A percentile compares a stretch with the other conserved stretches of the same genome.
Conservation (phyloP, 2,113 vertebrate species). For the Lota lota region DNA sequence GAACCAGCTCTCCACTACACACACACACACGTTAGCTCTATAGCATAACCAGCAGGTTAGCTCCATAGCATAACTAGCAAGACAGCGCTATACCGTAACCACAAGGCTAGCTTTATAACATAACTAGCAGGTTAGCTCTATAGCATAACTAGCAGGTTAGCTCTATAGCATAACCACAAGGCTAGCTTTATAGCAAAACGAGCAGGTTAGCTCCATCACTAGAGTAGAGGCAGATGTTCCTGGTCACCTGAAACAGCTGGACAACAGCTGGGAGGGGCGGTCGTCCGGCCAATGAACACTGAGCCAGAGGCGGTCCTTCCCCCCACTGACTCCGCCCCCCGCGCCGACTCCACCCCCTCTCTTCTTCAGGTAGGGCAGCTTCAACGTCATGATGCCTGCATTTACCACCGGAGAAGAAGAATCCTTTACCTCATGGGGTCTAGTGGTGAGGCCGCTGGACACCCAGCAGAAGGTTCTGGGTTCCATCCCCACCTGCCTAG, state of each 20-base stretch:
- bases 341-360: constrained; percentile 76
- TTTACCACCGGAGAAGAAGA: no score
- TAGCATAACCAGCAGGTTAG: no score
- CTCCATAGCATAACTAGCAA: no score
- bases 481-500: no score
- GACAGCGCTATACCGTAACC: no score
- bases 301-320: constrained; percentile 95
- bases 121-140: not conserved
- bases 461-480: no score
- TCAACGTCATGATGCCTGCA: constrained; percentile 84
- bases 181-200: not conserved
- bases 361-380: constrained; percentile 87
- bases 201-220: not conserved
- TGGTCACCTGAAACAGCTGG: constrained; percentile 87
- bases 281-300: constrained; percentile 84
- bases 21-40: not conserved
- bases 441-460: no score
- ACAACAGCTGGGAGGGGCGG: constrained; percentile 77
- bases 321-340: constrained; percentile 71
- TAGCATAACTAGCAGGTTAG: no score
- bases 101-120: not conserved
- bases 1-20: constrained; percentile 85
- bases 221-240: not conserved
- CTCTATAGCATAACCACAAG: no score
- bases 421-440: no score